These are phyloP conservation scores for Acanthiza pusilla DNA, from an alignment of 2,797 vertebrate species.

Conservation along the genomic window DNA sequence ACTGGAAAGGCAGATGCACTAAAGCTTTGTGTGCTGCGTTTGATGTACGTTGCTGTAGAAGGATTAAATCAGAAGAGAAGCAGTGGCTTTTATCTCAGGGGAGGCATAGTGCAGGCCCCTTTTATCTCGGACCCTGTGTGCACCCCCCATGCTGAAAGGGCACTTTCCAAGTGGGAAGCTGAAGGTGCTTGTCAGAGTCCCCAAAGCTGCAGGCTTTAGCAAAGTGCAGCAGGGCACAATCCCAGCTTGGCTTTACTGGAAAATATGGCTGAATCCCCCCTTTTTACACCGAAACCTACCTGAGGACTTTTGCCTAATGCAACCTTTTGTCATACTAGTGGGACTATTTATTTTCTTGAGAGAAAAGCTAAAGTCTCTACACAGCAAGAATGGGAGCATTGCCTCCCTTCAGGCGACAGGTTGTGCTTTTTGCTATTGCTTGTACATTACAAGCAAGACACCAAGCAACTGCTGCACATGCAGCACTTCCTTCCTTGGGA, in stretches of 20 bases:
- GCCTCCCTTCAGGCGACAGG: not conserved
- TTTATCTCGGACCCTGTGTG: rapidly evolving
- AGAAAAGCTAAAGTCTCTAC: not conserved
- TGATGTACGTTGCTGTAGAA: not conserved
- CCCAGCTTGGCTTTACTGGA: not conserved
- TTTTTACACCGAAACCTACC: not conserved
- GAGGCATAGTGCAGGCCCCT: not conserved
- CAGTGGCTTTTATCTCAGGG: too few relatives aligned
- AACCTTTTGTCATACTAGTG: not conserved
- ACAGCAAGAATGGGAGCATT: not conserved
- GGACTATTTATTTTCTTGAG: not conserved
- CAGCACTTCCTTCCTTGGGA: not conserved
- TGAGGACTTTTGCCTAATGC: not conserved
- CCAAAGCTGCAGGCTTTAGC: not conserved
- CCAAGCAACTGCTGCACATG: not conserved
- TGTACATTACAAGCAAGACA: not conserved
- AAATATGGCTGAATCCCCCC: rapidly evolving
- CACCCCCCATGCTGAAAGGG: rapidly evolving
- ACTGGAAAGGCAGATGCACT: not conserved
- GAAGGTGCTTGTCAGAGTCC: not conserved
- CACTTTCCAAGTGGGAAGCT: not conserved
- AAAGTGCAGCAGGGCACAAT: not conserved
- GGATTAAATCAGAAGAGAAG: not conserved
- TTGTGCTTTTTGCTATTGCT: not conserved
- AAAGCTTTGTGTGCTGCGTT: not conserved